Evolutionary conservation across 2,888 invertebrate genomes (phyloP), one percentile per base, ranked within the genome.

Genomic region (Sinotaia quadrata): DNA sequence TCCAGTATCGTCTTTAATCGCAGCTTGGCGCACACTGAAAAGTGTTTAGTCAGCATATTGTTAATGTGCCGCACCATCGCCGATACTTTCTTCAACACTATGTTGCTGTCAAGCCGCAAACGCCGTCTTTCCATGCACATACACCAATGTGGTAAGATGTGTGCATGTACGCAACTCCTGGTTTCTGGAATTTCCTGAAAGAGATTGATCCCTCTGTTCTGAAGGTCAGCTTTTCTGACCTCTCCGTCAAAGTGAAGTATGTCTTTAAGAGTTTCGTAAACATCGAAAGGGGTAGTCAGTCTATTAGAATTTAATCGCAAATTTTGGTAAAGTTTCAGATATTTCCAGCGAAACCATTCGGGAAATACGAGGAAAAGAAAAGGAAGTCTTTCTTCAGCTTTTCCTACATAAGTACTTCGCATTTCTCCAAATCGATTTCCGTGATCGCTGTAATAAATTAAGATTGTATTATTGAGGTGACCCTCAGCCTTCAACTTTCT

Each of bases 401-500:
- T 85, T 0, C 89, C 90, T 36, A 96, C 94, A 87, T 93, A 94
- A 0, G 96, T 96, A 77, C 91, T 90, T 12, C 95, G 91, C 78
- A 95, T 95, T 8, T 91, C 91, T 2, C 96, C 96, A 93, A 94
- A 96, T 72, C 96, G 90, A 69, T 95, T 92, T 0, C 97, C 97
- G 83, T 97, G 97, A 85, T 97, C 97, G 86, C 96, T 96, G 90
- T 96, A 85, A 58, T 84, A 81, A 12, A 86, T 66, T 0, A 87
- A 57, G 2, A 85, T 73, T 1, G 84, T 78, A 69, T 84, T 82
- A 2, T 82, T 75, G 0, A 86, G 73, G 44, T 78, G 77, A 5
- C 84, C 83, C 18, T 75, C 71, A 0, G 71, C 66, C 59, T 91
- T 88, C 61, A 83, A 65, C 68, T 89, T 87, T 71, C 88, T 85